Conservation (phyloP, 2,797 vertebrate species). For the Poecilia wingei region DNA sequence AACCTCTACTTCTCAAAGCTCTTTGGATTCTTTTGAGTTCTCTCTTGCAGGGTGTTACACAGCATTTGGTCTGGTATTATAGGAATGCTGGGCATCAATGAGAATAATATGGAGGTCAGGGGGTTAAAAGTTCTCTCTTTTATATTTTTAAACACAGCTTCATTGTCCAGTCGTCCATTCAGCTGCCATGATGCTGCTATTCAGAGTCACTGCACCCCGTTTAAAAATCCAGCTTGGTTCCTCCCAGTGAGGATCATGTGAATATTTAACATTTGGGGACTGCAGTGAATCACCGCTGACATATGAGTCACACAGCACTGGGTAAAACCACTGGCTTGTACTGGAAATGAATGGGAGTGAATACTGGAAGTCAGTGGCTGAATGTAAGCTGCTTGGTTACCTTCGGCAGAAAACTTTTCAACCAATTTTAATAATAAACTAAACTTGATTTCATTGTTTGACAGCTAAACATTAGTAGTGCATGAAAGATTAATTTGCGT, state of each 20-base stretch:
- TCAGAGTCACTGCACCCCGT: constrained; percentile 16
- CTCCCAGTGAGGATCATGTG: neutral
- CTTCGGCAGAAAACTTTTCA: neutral
- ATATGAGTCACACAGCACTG: neutral
- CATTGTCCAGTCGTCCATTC: constrained; percentile 28
- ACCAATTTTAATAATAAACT: neutral
- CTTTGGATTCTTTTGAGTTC: neutral
- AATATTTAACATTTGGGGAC: constrained; percentile 5
- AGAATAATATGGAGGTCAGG: constrained; percentile 31
- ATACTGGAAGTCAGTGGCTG: neutral
- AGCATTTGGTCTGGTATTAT: constrained; percentile 9
- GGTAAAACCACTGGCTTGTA: neutral
- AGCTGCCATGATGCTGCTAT: constrained; percentile 16
- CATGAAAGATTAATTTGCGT: too few species aligned
- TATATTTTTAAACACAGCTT: constrained; percentile 36
- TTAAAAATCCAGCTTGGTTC: neutral
- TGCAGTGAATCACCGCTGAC: neutral
- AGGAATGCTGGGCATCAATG: constrained; percentile 28
- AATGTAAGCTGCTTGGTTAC: neutral
- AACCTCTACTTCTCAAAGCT: neutral
- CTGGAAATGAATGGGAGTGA: neutral
- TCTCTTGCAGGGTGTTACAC: neutral
- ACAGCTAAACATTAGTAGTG: neutral
- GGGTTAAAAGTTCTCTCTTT: constrained; percentile 39
- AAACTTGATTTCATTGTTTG: neutral